phyloP scores from a whole-genome alignment of 64 coral and sea anemone species.

The Cladopsammia gracilis region DNA sequence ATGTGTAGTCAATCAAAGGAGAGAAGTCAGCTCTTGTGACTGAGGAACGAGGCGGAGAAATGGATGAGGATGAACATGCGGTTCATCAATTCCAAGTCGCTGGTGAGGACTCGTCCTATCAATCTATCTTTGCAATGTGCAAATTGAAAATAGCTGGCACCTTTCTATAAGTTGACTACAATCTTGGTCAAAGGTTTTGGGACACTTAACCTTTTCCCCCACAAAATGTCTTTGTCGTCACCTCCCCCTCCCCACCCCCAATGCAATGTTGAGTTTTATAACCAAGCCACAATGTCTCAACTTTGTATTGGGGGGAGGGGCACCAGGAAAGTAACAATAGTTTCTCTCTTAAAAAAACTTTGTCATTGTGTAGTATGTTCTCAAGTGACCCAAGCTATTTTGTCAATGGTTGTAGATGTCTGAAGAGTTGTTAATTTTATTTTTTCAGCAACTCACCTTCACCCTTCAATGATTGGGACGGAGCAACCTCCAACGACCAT shows the following conservation, averaged over 20 bases:
- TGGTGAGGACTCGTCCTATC: not conserved
- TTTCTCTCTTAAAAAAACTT: too few species aligned
- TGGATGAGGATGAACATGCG: conserved; percentile 85
- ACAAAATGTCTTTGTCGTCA: too few species aligned
- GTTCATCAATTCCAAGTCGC: conserved; percentile 80
- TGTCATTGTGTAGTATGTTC: too few species aligned
- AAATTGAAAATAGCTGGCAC: not conserved
- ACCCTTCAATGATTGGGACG: conserved; percentile 83
- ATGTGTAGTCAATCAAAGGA: conserved; percentile 90
- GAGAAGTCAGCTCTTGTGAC: conserved; percentile 75
- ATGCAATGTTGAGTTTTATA: too few species aligned
- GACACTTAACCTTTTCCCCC: too few species aligned
- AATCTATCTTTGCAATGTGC: not conserved
- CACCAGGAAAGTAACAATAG: too few species aligned
- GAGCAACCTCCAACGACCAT: conserved; percentile 91
- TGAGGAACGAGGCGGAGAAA: conserved; percentile 73
- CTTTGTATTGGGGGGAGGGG: too few species aligned
- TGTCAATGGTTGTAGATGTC: not conserved
- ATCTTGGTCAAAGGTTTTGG: too few species aligned
- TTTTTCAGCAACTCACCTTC: conserved; percentile 71
- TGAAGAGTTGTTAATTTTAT: not conserved
- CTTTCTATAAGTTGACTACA: too few species aligned
- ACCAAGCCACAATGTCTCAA: too few species aligned
- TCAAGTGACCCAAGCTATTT: not conserved
- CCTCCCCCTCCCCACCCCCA: too few species aligned